Conservation (phyloP, 2,797 vertebrate genomes). For the Gadopsis marmoratus region DNA sequence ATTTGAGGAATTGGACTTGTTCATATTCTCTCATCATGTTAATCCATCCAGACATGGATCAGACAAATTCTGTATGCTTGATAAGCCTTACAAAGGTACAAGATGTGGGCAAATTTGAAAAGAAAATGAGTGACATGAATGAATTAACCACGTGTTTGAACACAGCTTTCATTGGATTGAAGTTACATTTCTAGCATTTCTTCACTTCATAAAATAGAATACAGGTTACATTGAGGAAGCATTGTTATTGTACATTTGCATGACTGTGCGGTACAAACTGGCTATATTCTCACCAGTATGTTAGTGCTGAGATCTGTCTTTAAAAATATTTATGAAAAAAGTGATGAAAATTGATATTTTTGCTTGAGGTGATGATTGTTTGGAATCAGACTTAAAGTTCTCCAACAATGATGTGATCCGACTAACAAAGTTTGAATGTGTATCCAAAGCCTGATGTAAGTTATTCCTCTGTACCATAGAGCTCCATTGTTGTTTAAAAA, state of each 20-base stretch:
- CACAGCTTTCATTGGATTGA: not conserved
- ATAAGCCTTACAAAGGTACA: not conserved
- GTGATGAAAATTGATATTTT: not conserved
- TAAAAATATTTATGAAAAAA: no score
- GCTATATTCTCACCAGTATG: not conserved
- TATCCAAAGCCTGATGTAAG: not conserved
- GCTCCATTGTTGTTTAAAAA: not conserved
- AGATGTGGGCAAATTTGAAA: not conserved
- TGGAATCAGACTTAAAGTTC: not conserved
- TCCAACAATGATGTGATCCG: not conserved
- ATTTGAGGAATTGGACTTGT: not conserved
- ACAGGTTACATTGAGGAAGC: not conserved
- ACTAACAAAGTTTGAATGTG: not conserved
- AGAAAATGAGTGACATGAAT: not conserved
- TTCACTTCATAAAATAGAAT: not conserved
- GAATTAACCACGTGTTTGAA: not conserved
- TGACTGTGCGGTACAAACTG: not conserved
- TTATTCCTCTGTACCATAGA: not conserved
- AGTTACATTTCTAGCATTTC: not conserved
- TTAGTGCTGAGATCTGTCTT: not conserved
- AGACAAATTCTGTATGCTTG: not conserved
- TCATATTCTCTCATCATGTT: not conserved
- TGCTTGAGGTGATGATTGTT: not conserved
- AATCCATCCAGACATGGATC: not conserved
- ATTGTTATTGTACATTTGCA: not conserved